Base-by-base conservation (phyloP, 2,888 invertebrate genomes). In the Spodoptera littoralis region DNA sequence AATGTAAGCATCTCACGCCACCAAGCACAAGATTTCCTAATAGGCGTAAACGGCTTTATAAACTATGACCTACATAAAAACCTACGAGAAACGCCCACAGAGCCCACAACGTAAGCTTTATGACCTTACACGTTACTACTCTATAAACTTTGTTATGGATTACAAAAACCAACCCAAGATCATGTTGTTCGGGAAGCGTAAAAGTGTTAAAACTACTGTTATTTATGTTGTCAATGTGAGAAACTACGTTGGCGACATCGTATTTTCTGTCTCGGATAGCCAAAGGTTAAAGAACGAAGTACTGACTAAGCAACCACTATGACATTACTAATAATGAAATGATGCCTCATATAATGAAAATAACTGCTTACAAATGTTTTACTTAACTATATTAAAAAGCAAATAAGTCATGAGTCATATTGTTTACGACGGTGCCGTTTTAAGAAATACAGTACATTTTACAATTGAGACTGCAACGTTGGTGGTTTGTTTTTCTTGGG, bases 401-500 rank as follows among this genome's bases (percentile, higher is more conserved):
- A 18, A 27, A 54, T 44, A 52, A 53, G 49, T 24, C 48, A n/a
- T 66, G 61, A 50, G 52, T 65, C 77, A 55, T 51, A 53, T 61
- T 76, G 73, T 79, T 82, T 68, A 73, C 62, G 63, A 72, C 44
- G 63, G 61, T 56, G 45, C 27, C 5, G 27, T 27, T 27, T 30
- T 65, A 62, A 52, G 18, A 18, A 74, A 59, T 51, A 60, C 44
- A 62, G 64, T 67, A n/a, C 43, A 76, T 70, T 66, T 69, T 65
- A 61, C 18, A 76, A 69, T 76, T 54, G 70, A 78, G 70, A 83
- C 71, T 80, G 72, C 90, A 62, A 85, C 90, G 90, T 88, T 80
- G 92, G 92, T 88, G 92, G 90, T 82, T 83, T 77, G 76, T 82
- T 80, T 82, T 76, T 72, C 54, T 76, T 72, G 64, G 71, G 60